Conservation (phyloP, 2,888 invertebrate genomes). For the Tenodera sinensis region DNA sequence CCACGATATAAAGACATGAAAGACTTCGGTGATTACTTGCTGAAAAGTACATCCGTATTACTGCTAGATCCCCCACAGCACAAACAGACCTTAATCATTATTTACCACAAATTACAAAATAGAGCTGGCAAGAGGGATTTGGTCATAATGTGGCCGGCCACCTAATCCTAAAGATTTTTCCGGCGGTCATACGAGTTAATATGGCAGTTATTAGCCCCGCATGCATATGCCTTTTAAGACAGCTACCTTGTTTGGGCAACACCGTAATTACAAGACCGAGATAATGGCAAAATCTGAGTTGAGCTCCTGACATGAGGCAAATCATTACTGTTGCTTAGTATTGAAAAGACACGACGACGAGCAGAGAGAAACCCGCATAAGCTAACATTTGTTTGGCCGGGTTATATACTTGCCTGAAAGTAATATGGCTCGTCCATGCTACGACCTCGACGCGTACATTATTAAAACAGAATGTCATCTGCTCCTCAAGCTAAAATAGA, state of each 20-base stretch:
- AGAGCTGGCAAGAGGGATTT: background rate
- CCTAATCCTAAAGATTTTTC: background rate
- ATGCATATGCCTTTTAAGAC: background rate
- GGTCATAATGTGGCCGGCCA: background rate
- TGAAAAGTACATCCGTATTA: background rate
- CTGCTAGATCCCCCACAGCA: background rate
- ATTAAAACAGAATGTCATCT: constrained; percentile 7
- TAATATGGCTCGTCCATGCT: background rate
- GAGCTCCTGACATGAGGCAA: constrained; percentile 1
- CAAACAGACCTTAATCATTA: background rate
- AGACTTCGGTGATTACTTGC: background rate
- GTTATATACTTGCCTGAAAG: background rate
- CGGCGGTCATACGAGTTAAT: background rate
- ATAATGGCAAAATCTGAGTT: background rate
- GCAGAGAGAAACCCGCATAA: constrained; percentile 3
- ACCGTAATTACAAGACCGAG: background rate
- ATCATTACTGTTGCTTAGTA: background rate
- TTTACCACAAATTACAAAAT: background rate
- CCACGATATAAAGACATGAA: background rate
- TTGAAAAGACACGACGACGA: constrained; percentile 16
- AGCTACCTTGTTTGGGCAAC: constrained; percentile 6
- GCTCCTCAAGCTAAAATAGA: background rate
- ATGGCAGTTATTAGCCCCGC: background rate
- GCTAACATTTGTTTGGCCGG: constrained; percentile 13
- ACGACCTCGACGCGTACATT: background rate